Conservation (phyloP, 2,113 vertebrate species). For the Perca schrenkii region DNA sequence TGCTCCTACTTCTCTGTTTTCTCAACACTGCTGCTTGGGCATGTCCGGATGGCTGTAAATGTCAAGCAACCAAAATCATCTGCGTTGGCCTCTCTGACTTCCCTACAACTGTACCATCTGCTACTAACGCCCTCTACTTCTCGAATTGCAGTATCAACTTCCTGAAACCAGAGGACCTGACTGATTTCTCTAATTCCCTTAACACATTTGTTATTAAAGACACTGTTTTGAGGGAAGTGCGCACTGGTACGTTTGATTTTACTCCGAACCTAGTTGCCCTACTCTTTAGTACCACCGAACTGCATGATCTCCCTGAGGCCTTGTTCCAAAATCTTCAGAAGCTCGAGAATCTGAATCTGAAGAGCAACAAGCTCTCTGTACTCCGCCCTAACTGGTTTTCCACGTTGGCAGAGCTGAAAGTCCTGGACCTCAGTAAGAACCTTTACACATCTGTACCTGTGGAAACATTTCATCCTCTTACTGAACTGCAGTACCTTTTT, state of each 20-base stretch:
- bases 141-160: constrained; percentile 56
- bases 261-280: constrained; percentile 61
- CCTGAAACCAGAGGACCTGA: constrained; percentile 74
- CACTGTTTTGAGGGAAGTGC: constrained; percentile 67
- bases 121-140: constrained; percentile 53
- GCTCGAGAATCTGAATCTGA: constrained; percentile 88
- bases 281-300: constrained; percentile 48
- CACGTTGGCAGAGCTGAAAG: constrained; percentile 45
- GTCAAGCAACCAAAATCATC: neutral
- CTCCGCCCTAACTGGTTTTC: constrained; percentile 74
- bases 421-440: constrained; percentile 78
- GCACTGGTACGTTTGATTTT: constrained; percentile 72
- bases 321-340: constrained; percentile 86
- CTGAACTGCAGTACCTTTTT: constrained; percentile 82
- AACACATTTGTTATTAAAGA: constrained; percentile 47
- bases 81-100: constrained; percentile 75
- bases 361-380: constrained; percentile 81
- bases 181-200: constrained; percentile 54
- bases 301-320: constrained; percentile 76
- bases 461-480: constrained; percentile 67
- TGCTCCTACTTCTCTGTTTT: constrained; percentile 69
- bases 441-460: constrained; percentile 66
- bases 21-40: constrained; percentile 51
- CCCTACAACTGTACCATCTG: constrained; percentile 66
- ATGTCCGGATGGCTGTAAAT: constrained; percentile 76